Evolutionary conservation across 2,113 vertebrate species (phyloP).

Genomic region (Zapornia atra): DNA sequence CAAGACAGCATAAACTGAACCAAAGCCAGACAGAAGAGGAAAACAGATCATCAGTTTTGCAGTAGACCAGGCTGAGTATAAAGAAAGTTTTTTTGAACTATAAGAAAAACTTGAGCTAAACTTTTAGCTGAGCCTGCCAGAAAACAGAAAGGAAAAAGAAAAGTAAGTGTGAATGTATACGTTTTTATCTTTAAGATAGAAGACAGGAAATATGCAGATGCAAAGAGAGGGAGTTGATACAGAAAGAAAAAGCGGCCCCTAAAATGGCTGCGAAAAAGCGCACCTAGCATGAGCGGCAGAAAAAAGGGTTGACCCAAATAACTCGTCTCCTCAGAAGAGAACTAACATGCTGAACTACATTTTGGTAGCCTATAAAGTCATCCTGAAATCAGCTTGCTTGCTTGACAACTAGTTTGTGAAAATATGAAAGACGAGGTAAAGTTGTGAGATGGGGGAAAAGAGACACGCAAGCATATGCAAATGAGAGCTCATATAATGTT

Average conservation of each 20-base stretch:
- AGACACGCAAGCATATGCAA: not conserved
- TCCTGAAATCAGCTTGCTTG: not conserved
- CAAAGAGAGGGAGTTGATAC: not conserved
- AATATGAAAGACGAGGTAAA: not conserved
- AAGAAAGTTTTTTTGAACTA: not conserved
- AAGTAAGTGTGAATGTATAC: not conserved
- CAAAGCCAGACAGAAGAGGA: not conserved
- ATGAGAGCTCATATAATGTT: not conserved
- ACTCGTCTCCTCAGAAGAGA: not conserved
- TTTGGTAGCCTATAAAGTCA: not conserved
- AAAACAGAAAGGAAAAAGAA: slow-evolving; percentile 14
- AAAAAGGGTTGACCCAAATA: not conserved
- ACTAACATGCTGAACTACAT: not conserved
- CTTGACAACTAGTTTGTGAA: not conserved
- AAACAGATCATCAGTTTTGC: not conserved
- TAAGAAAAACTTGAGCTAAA: not conserved
- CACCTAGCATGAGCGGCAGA: not conserved
- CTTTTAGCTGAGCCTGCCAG: not conserved
- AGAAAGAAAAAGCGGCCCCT: not conserved
- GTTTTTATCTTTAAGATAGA: not conserved
- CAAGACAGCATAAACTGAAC: not conserved
- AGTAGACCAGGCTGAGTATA: not conserved
- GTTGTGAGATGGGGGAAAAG: not conserved
- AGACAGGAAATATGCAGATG: slow-evolving; percentile 35
- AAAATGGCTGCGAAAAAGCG: not conserved